Conservation (phyloP, 2,113 vertebrate species). For the Bucco capensis region DNA sequence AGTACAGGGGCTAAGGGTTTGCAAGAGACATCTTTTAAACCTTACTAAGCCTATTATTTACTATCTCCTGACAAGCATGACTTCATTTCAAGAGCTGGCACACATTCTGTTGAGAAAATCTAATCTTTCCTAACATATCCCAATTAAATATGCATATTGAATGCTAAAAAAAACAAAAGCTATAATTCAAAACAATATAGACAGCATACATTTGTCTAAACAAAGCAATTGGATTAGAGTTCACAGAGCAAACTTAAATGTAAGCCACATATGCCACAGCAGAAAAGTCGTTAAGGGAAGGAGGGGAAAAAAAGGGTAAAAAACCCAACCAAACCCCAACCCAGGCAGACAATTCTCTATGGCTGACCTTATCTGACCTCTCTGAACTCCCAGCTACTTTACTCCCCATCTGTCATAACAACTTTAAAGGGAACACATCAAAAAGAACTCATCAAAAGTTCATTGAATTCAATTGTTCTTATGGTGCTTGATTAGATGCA, state of each 20-base stretch:
- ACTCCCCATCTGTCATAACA: constrained; percentile 20
- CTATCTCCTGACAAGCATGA: constrained; percentile 42
- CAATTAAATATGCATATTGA: constrained; percentile 35
- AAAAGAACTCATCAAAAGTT: not conserved
- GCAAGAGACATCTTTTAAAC: constrained; percentile 54
- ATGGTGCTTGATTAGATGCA: not conserved
- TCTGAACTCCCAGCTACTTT: constrained; percentile 5
- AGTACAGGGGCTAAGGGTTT: constrained; percentile 45
- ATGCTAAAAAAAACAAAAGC: constrained; percentile 7
- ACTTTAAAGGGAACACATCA: not conserved
- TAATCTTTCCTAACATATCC: constrained; percentile 47
- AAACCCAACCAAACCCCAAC: no score
- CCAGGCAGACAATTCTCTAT: not conserved
- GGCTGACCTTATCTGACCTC: not conserved
- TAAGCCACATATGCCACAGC: constrained; percentile 15
- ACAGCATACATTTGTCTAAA: not conserved
- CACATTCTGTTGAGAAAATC: constrained; percentile 13
- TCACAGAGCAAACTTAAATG: not conserved
- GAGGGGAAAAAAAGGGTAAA: no score
- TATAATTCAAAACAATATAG: not conserved
- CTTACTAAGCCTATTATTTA: constrained; percentile 58
- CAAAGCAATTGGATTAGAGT: constrained; percentile 11
- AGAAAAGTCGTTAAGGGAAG: not conserved
- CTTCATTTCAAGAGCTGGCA: constrained; percentile 47
- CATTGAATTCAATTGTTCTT: not conserved